Conservation (phyloP, 2,113 vertebrate genomes). For the Anarrhichthys ocellatus region DNA sequence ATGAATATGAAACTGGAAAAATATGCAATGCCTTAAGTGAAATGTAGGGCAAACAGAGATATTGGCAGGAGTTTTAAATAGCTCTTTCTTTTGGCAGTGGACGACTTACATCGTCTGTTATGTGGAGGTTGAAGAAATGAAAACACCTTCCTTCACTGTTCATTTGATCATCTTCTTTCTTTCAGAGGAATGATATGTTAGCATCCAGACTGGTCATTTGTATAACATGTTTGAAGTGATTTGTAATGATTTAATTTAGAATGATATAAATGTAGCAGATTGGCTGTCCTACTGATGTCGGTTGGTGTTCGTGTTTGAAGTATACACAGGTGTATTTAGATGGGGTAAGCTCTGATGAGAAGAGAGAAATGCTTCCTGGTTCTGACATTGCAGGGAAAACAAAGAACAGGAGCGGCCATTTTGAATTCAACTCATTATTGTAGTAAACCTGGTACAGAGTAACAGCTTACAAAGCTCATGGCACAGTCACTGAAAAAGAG, state of each 20-base stretch:
- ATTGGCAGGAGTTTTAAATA: not conserved
- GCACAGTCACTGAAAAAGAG: conserved; percentile 78
- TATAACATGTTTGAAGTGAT: conserved; percentile 1
- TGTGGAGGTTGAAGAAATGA: not conserved
- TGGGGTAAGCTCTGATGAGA: not conserved
- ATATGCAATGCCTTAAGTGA: not conserved
- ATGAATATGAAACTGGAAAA: not conserved
- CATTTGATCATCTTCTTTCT: not conserved
- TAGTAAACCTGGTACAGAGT: conserved; percentile 81
- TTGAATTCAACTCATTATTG: conserved; percentile 81
- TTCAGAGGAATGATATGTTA: not conserved
- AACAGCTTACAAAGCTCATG: conserved; percentile 80
- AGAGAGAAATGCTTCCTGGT: conserved; percentile 1
- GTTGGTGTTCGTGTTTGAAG: conserved; percentile 1
- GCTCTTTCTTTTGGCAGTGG: conserved; percentile 12
- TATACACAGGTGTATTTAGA: not conserved
- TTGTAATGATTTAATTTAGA: not conserved
- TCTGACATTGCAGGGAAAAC: conserved; percentile 30
- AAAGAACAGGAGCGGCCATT: conserved; percentile 68
- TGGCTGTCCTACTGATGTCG: conserved; percentile 40
- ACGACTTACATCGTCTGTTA: not conserved
- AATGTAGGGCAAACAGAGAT: not conserved
- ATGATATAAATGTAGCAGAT: conserved; percentile 32
- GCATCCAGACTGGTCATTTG: not conserved
- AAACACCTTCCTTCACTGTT: not conserved